Evolutionary conservation across 2,113 vertebrate genomes (phyloP).

Genomic region (Siphamia tubifer): DNA sequence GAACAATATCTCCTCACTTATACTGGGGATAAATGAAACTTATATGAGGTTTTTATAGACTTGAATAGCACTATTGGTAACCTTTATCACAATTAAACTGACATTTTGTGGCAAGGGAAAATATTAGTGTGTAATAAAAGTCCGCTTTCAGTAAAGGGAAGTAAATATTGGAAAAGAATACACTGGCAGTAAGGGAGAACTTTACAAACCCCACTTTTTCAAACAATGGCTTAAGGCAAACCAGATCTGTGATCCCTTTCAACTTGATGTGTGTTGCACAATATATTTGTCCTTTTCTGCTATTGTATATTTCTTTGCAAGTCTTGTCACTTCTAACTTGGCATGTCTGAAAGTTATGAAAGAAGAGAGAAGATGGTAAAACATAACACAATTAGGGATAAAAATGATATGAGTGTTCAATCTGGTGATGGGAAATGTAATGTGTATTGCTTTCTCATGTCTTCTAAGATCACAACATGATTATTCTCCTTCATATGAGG

Average conservation of each 20-base stretch:
- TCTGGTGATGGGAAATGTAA: conserved; percentile 21
- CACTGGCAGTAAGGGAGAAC: too few species aligned
- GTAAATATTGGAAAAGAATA: too few species aligned
- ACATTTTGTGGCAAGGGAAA: conserved; percentile 58
- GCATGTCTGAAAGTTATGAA: too few species aligned
- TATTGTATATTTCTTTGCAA: too few species aligned
- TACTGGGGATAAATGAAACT: conserved; percentile 47
- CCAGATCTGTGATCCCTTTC: too few species aligned
- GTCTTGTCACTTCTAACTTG: too few species aligned
- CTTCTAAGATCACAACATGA: conserved; percentile 50
- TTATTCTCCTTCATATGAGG: conserved; percentile 19
- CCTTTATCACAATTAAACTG: conserved; percentile 69
- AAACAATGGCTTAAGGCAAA: too few species aligned
- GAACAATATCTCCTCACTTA: conserved; percentile 20
- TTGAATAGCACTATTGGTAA: conserved; percentile 59
- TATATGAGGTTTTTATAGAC: conserved; percentile 58
- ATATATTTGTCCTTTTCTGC: too few species aligned
- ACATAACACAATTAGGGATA: conserved; percentile 64
- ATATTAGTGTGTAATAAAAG: too few species aligned
- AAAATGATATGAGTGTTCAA: conserved; percentile 45
- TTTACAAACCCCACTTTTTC: too few species aligned
- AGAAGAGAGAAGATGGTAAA: conserved; percentile 57
- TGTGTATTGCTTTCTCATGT: conserved; percentile 17
- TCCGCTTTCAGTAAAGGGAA: too few species aligned
- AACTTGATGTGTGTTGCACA: too few species aligned